phyloP scores from a whole-genome alignment of 2,888 invertebrate genomes.

The Halictus quadricinctus region DNA sequence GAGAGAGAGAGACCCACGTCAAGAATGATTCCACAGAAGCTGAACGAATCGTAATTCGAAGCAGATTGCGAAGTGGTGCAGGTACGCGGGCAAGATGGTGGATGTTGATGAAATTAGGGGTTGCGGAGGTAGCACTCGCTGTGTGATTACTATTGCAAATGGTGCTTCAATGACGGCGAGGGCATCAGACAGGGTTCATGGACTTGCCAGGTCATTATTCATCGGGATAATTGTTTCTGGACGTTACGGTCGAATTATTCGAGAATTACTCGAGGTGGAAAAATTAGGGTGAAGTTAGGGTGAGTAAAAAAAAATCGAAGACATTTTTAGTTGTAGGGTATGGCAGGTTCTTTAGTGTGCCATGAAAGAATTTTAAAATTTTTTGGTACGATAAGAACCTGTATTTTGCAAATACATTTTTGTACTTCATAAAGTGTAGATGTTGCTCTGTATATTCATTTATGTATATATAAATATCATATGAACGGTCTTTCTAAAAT shows the following conservation, averaged over 20 bases:
- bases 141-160: slow-evolving; percentile 68
- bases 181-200: slow-evolving; percentile 70
- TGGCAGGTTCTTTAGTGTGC: not conserved
- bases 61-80: slow-evolving; percentile 65
- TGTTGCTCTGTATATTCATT: no score
- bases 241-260: not conserved
- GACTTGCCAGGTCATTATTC: slow-evolving; percentile 62
- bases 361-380: no score
- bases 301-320: not conserved
- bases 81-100: slow-evolving; percentile 36
- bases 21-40: slow-evolving; percentile 70
- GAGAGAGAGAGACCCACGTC: not conserved
- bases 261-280: not conserved
- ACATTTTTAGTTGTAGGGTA: not conserved
- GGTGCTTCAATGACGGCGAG: slow-evolving; percentile 71
- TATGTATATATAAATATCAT: no score
- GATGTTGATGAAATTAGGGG: slow-evolving; percentile 20
- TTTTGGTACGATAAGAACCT: no score
- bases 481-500: no score
- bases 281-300: not conserved
- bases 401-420: no score
- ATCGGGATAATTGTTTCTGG: slow-evolving; percentile 37
- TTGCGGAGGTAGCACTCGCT: slow-evolving; percentile 37
- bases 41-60: slow-evolving; percentile 67
- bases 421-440: no score